Base-by-base conservation (phyloP, 2,888 invertebrate genomes). In the Sinodicranocentrus sp. region DNA sequence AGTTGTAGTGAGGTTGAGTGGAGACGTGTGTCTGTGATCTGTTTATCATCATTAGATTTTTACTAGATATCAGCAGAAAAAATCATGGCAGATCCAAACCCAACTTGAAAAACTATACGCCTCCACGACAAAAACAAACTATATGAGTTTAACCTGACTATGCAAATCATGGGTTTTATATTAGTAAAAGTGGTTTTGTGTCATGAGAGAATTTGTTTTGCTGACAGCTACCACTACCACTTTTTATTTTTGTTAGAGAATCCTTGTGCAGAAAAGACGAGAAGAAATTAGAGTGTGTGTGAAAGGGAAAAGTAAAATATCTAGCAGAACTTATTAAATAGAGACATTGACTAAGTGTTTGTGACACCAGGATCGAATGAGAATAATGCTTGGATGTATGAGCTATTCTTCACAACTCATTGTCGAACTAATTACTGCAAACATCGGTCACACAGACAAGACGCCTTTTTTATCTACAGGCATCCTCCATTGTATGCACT, bases 301-400 rank as follows among this genome's bases (percentile, higher is more conserved):
- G 33, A 33, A 6, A 33, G 5, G 33, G 33, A 33, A 10, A 6
- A 33, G 33, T 10, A 10, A 10, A 33, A 10, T 3, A 33, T 3
- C 33, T 33, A 33, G 33, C 33, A 59, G 8, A 63, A 63, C 59
- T 73, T 73, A 73, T 73, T 73, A 73, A 73, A 73, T 43, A 61
- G 73, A 73, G 76, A 76, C 76, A 28, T 76, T 76, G 65, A 76
- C 76, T 65, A 76, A 76, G 65, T 65, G 76, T 13, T 54, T 65
- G 76, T 76, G 76, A 76, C 76, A 76, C 65, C 39, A 65, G 54
- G 39, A 63, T 33, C 52, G 76, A 65, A 67, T 65, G 67, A 63
- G 75, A 75, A 75, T 75, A 75, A 76, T 76, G 54, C 39, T n/a
- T 26, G 21, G 33, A 52, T 67, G 19, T 21, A 76, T 65, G 39